Conservation (phyloP, 2,797 vertebrate genomes). For the Kryptopterus vitreolus region DNA sequence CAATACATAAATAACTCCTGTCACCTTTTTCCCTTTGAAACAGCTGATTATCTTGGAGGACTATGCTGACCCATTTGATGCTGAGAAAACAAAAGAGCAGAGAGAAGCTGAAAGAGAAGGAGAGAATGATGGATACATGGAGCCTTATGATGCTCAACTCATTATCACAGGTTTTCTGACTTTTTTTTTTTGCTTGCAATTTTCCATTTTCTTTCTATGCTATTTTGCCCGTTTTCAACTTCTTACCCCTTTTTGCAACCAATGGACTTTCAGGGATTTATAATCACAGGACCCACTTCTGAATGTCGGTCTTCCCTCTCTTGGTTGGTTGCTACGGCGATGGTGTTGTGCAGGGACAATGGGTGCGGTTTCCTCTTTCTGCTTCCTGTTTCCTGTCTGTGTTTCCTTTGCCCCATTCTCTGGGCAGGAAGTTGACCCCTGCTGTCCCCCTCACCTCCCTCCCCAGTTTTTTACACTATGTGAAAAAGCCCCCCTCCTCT, state of each 20-base stretch:
- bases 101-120: slow-evolving; percentile 87
- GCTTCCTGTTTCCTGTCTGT: slow-evolving; percentile 87
- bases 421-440: slow-evolving; percentile 79
- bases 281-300: slow-evolving; percentile 42
- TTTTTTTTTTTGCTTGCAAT: not conserved
- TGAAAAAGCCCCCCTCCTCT: slow-evolving; percentile 65
- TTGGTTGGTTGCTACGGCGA: slow-evolving; percentile 73
- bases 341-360: slow-evolving; percentile 79
- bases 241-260: not conserved
- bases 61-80: slow-evolving; percentile 93
- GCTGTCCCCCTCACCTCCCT: slow-evolving; percentile 48
- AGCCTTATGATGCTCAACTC: slow-evolving; percentile 94
- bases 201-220: not conserved
- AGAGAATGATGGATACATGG: slow-evolving; percentile 96
- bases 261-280: slow-evolving; percentile 50
- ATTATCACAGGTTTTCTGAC: slow-evolving; percentile 90
- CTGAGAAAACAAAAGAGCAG: slow-evolving; percentile 88
- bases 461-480: slow-evolving; percentile 59
- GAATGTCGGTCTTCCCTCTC: slow-evolving; percentile 53
- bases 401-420: slow-evolving; percentile 86
- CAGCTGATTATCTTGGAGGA: slow-evolving; percentile 95
- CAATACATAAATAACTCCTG: not conserved
- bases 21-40: not conserved
- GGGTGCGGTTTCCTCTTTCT: slow-evolving; percentile 89
- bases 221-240: not conserved